A percentile compares a stretch with the other conserved stretches of the same genome.
Conservation (phyloP, 2,888 invertebrate genomes). For the Lithophane semibrunnea region DNA sequence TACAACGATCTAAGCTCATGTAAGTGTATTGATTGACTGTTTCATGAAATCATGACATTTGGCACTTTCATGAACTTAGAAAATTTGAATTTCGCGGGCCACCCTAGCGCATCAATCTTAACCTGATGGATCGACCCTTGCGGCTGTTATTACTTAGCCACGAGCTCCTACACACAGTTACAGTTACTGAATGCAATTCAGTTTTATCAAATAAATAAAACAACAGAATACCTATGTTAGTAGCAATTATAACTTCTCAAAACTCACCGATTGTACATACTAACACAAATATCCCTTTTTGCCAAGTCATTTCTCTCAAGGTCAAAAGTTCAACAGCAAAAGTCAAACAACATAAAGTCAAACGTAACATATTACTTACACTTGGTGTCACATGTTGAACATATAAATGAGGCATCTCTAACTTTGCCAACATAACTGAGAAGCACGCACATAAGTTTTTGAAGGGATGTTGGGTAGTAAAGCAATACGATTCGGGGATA, state of each 20-base stretch:
- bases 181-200: not conserved
- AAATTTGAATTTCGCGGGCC: no score
- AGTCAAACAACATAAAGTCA: constrained; percentile 47
- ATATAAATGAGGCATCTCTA: constrained; percentile 64
- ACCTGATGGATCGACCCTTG: no score
- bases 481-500: constrained; percentile 5
- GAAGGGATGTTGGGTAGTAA: constrained; percentile 10
- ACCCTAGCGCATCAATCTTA: no score
- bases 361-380: constrained; percentile 58
- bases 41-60: no score
- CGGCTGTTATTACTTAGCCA: no score
- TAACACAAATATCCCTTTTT: constrained; percentile 17
- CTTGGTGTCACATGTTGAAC: constrained; percentile 65
- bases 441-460: constrained; percentile 53
- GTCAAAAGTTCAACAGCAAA: constrained; percentile 44
- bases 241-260: constrained; percentile 9
- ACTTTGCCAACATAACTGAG: constrained; percentile 55
- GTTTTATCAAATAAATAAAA: not conserved
- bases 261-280: constrained; percentile 2
- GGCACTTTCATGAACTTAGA: no score
- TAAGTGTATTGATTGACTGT: no score
- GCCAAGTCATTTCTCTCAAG: constrained; percentile 30
- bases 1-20: no score
- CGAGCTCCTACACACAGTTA: not conserved
- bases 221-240: not conserved